Conservation (phyloP, 2,888 invertebrate species). For the Ryuthela nishihirai region DNA sequence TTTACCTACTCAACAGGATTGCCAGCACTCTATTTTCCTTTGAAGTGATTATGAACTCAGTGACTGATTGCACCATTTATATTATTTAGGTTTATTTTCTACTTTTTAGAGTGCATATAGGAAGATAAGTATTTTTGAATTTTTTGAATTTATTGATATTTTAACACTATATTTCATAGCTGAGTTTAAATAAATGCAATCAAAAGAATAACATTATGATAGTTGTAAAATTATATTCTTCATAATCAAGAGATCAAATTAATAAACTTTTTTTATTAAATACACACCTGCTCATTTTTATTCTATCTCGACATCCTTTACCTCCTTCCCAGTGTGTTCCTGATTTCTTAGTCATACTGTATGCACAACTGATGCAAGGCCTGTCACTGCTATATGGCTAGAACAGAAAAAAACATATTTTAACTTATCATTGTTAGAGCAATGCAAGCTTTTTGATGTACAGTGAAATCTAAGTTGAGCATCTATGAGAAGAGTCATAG, state of each 20-base stretch:
- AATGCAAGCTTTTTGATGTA: too few relatives aligned
- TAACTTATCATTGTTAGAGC: too few relatives aligned
- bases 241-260: background rate
- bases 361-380: conserved; percentile 48
- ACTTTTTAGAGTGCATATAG: too few relatives aligned
- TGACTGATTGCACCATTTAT: too few relatives aligned
- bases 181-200: background rate
- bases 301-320: conserved; percentile 52
- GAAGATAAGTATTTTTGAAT: too few relatives aligned
- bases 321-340: conserved; percentile 54
- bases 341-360: conserved; percentile 46
- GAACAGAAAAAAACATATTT: conserved; percentile 31
- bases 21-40: too few relatives aligned
- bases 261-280: background rate
- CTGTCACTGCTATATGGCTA: conserved; percentile 48
- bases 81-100: too few relatives aligned
- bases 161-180: background rate
- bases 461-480: background rate
- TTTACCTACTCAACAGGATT: too few relatives aligned
- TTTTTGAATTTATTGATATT: background rate
- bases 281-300: conserved; percentile 50
- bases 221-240: background rate
- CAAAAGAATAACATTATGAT: background rate
- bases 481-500: too few relatives aligned
- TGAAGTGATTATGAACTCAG: too few relatives aligned